These are phyloP conservation scores for Gracilinanus agilis DNA, from an alignment of 2,113 vertebrate species.

Conservation along the genomic window DNA sequence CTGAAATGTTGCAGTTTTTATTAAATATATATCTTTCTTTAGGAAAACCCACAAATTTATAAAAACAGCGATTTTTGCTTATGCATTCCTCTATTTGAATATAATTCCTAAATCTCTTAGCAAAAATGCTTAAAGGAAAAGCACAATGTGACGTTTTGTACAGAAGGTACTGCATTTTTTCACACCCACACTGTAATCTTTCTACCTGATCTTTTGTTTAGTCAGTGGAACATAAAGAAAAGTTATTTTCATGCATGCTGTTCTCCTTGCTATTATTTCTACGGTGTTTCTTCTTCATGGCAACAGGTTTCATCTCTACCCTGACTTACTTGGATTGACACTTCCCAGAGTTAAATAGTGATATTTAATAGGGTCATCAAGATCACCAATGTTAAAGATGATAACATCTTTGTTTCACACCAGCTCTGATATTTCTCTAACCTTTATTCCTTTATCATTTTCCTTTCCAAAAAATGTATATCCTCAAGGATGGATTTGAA, in stretches of 20 bases:
- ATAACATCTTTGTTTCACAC: neutral
- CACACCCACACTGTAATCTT: neutral
- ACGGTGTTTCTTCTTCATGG: neutral
- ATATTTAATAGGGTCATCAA: neutral
- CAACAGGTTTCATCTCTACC: neutral
- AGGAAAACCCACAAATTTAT: slow-evolving; percentile 49
- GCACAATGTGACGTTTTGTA: slow-evolving; percentile 25
- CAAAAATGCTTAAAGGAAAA: slow-evolving; percentile 18
- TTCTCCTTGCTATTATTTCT: slow-evolving; percentile 1
- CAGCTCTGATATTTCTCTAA: neutral
- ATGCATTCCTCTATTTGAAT: slow-evolving; percentile 24
- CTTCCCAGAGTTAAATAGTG: neutral
- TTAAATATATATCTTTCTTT: neutral
- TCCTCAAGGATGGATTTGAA: slow-evolving; percentile 23
- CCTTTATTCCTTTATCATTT: neutral
- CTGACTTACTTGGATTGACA: neutral
- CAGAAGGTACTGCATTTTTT: slow-evolving; percentile 26
- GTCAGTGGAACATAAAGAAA: neutral
- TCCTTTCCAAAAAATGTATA: neutral
- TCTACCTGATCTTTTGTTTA: neutral
- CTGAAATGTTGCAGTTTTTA: slow-evolving; percentile 55
- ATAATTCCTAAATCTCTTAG: slow-evolving; percentile 22
- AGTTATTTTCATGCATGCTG: neutral
- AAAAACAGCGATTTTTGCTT: slow-evolving; percentile 61
- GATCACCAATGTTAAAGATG: neutral